Conservation (phyloP, 2,888 invertebrate genomes). For the Zaprionus lineosus region DNA sequence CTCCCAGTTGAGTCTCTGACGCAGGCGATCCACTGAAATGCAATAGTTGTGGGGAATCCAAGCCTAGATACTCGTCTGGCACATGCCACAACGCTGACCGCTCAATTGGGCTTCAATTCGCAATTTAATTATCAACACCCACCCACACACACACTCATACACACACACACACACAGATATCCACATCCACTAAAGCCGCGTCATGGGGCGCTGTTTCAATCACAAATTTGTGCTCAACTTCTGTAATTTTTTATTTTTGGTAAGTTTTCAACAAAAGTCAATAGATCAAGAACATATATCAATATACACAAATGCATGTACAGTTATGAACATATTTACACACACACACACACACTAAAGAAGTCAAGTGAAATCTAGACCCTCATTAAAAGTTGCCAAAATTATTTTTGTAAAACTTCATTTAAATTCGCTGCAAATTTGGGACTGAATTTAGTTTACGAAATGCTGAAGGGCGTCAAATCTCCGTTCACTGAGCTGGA, state of each 20-base stretch:
- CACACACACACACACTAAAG: no score
- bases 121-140: conserved; percentile 44
- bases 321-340: background rate
- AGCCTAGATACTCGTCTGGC: conserved; percentile 2
- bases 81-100: conserved; percentile 25
- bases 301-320: background rate
- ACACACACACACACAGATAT: conserved; percentile 6
- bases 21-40: conserved; percentile 18
- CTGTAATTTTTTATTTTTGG: conserved; percentile 86
- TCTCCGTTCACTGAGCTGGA: no score
- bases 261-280: conserved; percentile 55
- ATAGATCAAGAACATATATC: no score
- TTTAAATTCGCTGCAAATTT: conserved; percentile 17
- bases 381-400: conserved; percentile 20
- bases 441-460: no score
- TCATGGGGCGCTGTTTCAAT: conserved; percentile 83
- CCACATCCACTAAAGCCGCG: conserved; percentile 9
- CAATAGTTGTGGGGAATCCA: no score
- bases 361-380: conserved; percentile 50
- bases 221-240: conserved; percentile 87
- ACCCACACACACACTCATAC: conserved; percentile 6
- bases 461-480: no score
- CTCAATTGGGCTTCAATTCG: conserved; percentile 33
- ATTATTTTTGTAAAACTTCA: conserved; percentile 24
- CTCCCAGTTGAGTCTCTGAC: no score